Base-by-base conservation (phyloP, 2,888 invertebrate species). In the Apamea monoglypha region DNA sequence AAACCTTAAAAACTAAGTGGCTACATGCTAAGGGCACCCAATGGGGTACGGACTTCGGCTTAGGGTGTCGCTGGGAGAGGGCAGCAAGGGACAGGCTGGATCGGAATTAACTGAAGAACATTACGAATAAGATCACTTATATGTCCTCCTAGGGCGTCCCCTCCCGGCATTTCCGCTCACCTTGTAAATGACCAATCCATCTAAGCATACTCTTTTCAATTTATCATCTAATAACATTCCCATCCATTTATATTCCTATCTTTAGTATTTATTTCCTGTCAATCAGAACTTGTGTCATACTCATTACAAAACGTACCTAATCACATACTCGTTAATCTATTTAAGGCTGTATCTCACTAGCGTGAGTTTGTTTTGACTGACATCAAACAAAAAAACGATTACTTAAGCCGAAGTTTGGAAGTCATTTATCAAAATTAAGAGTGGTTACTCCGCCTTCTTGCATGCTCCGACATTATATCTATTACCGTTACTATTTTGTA, bases 401-500 rank as follows among this genome's bases (percentile, higher is more conserved):
- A 59, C 64, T 72, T 74, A 56, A 71, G 85, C 77, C 71, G 79
- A 82, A 82, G 80, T 89, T 90, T 88, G 81, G 82, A 90, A 88
- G 86, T 92, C 91, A 94, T 95, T 92, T 90, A 94, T 95, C 95
- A 95, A 93, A 93, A 95, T 94, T 92, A 95, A 91, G 89, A 91
- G 88, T 87, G 78, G 89, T 91, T 91, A 91, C 88, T 59, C 92
- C 92, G 92, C 92, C 91, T 91, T 87, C 89, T 87, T 86, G 85
- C 74, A 81, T 78, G 85, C 80, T 84, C 78, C 82, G 84, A 86
- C 86, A 89, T 86, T 85, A 80, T 80, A 82, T 85, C 66, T 77
- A 80, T 87, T 87, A 92, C 93, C 91, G 92, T 92, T 92, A 92
- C 74, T 75, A 82, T 90, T 90, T 88, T 80, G 89, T 90, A 90